Evolutionary conservation across 2,888 invertebrate genomes (phyloP), one percentile per base, ranked within the genome.

Genomic region (Iselma pallidipennis): DNA sequence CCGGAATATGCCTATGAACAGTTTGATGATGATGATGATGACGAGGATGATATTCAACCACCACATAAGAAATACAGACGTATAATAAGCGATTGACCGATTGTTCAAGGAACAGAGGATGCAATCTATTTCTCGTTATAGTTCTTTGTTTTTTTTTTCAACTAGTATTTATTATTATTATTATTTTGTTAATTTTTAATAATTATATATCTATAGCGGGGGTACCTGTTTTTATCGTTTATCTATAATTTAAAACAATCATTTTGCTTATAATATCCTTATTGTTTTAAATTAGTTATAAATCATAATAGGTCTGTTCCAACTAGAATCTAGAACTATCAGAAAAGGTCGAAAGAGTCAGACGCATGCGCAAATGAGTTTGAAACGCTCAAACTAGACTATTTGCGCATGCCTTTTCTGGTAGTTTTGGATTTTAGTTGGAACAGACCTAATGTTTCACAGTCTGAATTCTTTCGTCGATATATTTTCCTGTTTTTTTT

Each of bases 1-100:
- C 94, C 94, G 2, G 89, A 88, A 77, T 90, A 88, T 81, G 89
- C 88, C 23, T 86, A 86, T 76, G 87, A 85, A 66, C 81, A 81
- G 33, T 83, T 83, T 53, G 78, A 82, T 5, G 83, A 82, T 55
- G 84, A 84, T 10, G 78, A 82, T 7, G 83, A 82, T 56, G 84
- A 84, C 9, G 84, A 84, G 50, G 81, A 82, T 66, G 79, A 80
- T 61, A 76, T 82, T 23, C 82, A 82, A 66, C 85, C 85, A 42
- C 85, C 85, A 1, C 81, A 79, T 65, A 83, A 83, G 72, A 85
- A 84, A 72, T 84, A 81, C 72, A 80, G 83, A 63, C 80, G 85
- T 49, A 82, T 85, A 66, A 80, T 85, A 70, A 82, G 71, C 66
- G 85, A 85, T 70, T 80, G 77, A 78, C 77, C 75, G 68, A 77